Evolutionary conservation across 92 coral and sea anemone genomes (phyloP), one percentile per base, ranked within the genome.

Genomic region (Porites cylindrica): DNA sequence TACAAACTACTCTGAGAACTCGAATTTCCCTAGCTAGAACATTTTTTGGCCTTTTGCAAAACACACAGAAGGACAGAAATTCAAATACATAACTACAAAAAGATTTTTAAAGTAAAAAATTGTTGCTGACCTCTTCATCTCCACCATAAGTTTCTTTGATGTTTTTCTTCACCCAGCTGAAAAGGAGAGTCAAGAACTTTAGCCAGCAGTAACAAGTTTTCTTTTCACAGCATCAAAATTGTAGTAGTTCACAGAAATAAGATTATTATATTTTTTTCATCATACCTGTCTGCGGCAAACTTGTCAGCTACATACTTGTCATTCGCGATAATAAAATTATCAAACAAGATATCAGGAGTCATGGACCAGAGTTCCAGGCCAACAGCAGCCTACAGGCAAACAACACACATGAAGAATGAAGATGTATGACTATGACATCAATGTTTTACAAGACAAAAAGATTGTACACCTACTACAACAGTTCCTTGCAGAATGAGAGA

Each of bases 341-440:
- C 99, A 89, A 97, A 97, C 66, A 97, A 85, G 24, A 97, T 97
- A 53, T 97, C 96, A 51, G 95, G 91, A 58, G 99, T 95, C 99
- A 97, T 97, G 12, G 99, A 97, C 99, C 99, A 97, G 65, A 97
- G 91, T 87, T 97, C 99, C 50, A 97, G 79, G 69, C 99, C 99
- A 92, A 97, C 82, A 17, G 98, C 99, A 67, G 83, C 96, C 99
- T 97, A 83, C 51, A 89, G 86, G 12, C 60, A 43, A 38, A 81
- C 43, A 67, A 80, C 19, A 66, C 12, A 29, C 3, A 29, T 29
- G 32, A 29, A 29, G 32, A 29, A 29, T 29, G 32, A 29, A 29
- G 2, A 29, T 29, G 3, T 29, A 29, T 29, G 32, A 29, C 32
- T 29, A 29, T 29, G 32, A 29, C 32, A 29, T 29, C 32, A 29